Base-by-base conservation (phyloP, 23 tunicate genomes). In the Phallusia fumigata region DNA sequence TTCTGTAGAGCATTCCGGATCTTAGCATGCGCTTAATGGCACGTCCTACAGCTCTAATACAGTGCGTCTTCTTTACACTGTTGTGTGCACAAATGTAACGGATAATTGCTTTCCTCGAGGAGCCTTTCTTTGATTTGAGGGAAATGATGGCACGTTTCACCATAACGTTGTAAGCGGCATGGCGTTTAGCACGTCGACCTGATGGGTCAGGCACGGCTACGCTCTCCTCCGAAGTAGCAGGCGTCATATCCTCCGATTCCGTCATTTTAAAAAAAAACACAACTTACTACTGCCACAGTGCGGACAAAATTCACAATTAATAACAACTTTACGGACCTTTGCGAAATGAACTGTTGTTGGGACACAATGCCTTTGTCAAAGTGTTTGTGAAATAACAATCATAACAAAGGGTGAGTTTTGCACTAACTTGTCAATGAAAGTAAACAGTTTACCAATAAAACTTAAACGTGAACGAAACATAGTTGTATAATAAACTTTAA, bases 191-290 rank as follows among this genome's bases (percentile, higher is more conserved):
- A 11, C 78, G 78, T 73, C 79, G 52, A 44, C 87, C 86, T 33
- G 90, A 79, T 32, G 90, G 90, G 50, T 82, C 87, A 19, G 96
- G 88, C 49, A 91, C 85, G 28, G 88, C 88, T 0, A 87, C 88
- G 64, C 89, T 91, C 53, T 91, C 96, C 77, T 91, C 96, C 74
- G 96, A 91, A 33, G 91, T 92, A 32, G 90, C 91, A 40, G 97
- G 97, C 51, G 97, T 92, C 97, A 92, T 87, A 45, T 92, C 97
- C 74, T 87, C 91, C 15, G 90, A 73, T 77, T 86, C 96, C 79
- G 89, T 91, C 78, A 76, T 78, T 65, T 74, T 47, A 8, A 22
- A 58, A 58, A 58, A 40, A 58, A 58, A 58, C 69, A 58, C 69
- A 58, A 58, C 69, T 58, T 58, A 58, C 69, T 58, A 58, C 69